phyloP scores from a whole-genome alignment of 2,113 vertebrate genomes.

The Ariopsis seemanni region DNA sequence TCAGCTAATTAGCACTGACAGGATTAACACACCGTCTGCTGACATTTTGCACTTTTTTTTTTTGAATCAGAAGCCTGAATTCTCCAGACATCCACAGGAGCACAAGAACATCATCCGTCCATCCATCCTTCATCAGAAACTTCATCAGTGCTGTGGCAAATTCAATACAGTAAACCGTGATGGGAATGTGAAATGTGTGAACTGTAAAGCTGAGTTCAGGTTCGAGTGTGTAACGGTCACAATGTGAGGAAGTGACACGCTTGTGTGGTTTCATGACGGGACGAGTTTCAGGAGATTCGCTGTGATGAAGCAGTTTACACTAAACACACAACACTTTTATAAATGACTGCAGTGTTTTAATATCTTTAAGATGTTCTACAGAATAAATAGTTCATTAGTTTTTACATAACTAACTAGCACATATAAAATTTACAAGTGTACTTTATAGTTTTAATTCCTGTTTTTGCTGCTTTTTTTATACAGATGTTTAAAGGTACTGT shows the following conservation, averaged over 20 bases:
- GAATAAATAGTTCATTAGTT: neutral
- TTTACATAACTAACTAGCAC: neutral
- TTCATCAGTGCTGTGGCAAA: neutral
- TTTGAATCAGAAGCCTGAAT: neutral
- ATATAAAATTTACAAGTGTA: neutral
- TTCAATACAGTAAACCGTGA: neutral
- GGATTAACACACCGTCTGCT: conserved; percentile 10
- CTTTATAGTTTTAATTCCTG: no score
- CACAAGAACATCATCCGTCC: neutral
- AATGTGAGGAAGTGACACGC: neutral
- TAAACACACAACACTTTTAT: neutral
- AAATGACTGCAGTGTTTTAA: neutral
- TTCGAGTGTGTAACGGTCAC: no score
- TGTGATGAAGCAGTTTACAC: neutral
- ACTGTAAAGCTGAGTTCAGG: neutral
- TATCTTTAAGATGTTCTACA: neutral
- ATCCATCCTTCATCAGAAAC: neutral
- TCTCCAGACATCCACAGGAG: neutral
- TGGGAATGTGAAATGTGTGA: neutral
- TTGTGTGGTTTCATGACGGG: neutral
- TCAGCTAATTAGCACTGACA: neutral
- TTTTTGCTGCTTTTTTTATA: no score
- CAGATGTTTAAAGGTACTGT: no score
- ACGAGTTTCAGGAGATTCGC: neutral
- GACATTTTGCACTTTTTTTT: neutral